Percentiles rank a stretch among this genome's conserved stretches.
phyloP scores from a whole-genome alignment of 2,797 vertebrate species.

The Bucorvus abyssinicus region DNA sequence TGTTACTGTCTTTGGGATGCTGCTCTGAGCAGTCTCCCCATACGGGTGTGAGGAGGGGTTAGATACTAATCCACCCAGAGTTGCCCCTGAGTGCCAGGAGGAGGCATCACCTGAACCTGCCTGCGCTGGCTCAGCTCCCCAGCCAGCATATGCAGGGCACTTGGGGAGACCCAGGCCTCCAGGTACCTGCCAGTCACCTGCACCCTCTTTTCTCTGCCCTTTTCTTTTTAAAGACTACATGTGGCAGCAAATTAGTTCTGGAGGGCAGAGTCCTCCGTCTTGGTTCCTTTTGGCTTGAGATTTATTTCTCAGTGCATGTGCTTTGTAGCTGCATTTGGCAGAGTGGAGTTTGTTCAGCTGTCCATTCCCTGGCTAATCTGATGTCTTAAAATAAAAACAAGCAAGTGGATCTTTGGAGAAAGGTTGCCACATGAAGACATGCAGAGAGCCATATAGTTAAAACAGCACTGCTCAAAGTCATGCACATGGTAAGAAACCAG shows the following conservation, averaged over 20 bases:
- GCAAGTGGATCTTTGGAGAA: constrained; percentile 34
- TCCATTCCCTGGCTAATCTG: constrained; percentile 65
- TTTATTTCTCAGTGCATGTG: constrained; percentile 9
- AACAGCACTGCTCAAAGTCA: neutral
- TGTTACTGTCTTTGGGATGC: fast-evolving
- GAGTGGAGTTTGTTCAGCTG: constrained; percentile 70
- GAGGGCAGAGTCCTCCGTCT: neutral
- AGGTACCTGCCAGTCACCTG: neutral
- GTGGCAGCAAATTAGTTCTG: constrained; percentile 20
- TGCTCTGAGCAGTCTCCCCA: neutral
- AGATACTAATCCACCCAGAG: neutral
- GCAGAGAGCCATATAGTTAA: neutral
- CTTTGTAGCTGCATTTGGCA: constrained; percentile 50
- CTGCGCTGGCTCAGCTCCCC: neutral
- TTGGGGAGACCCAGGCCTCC: neutral
- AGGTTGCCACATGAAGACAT: neutral
- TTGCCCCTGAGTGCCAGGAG: neutral
- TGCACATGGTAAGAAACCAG: neutral
- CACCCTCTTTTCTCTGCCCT: neutral
- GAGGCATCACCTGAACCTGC: neutral
- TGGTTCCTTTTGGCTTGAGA: neutral
- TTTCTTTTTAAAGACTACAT: neutral
- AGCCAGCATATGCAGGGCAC: neutral
- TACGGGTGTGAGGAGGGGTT: neutral
- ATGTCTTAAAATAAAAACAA: constrained; percentile 72